A percentile compares a stretch with the other conserved stretches of the same genome.
Evolutionary conservation across 1,140 invertebrate genomes (phyloP).

Genomic region (Scaptodrosophila lebanonensis): DNA sequence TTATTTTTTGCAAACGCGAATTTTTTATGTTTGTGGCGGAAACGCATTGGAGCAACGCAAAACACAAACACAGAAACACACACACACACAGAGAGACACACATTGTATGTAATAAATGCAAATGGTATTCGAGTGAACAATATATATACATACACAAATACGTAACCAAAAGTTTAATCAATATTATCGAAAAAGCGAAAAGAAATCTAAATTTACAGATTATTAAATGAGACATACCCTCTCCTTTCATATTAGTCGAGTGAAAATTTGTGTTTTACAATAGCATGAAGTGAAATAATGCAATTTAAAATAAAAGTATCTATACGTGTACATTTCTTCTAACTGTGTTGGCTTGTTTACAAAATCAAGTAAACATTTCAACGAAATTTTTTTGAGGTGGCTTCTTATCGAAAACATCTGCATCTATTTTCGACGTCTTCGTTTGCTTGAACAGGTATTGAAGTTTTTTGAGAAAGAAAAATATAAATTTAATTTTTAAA

Average conservation of each 20-base stretch:
- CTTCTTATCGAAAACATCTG: slow-evolving; percentile 45
- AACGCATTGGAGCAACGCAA: background rate
- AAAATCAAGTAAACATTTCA: slow-evolving; percentile 38
- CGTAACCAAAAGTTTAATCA: slow-evolving; percentile 32
- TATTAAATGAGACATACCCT: too few species aligned
- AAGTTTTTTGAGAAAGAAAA: slow-evolving; percentile 7
- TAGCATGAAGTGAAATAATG: slow-evolving; percentile 36
- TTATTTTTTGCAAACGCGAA: too few species aligned
- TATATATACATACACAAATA: slow-evolving; percentile 8
- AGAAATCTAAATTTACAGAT: too few species aligned
- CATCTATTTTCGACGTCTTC: slow-evolving; percentile 34
- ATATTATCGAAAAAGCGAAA: slow-evolving; percentile 36
- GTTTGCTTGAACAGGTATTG: slow-evolving; percentile 56
- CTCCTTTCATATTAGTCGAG: slow-evolving; percentile 35
- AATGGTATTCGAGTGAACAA: too few species aligned
- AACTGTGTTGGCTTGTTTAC: slow-evolving; percentile 29
- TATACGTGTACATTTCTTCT: slow-evolving; percentile 18
- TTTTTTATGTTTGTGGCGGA: too few species aligned
- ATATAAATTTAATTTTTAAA: slow-evolving; percentile 19
- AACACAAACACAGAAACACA: background rate
- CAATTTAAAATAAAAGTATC: slow-evolving; percentile 6
- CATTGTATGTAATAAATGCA: too few species aligned
- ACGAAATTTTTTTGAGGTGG: too few species aligned
- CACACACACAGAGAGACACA: too few species aligned
- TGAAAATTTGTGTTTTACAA: slow-evolving; percentile 36